A percentile compares a stretch with the other conserved stretches of the same genome.
Evolutionary conservation across 2,113 vertebrate species (phyloP).

Genomic region (Phrynosoma blainvillii): DNA sequence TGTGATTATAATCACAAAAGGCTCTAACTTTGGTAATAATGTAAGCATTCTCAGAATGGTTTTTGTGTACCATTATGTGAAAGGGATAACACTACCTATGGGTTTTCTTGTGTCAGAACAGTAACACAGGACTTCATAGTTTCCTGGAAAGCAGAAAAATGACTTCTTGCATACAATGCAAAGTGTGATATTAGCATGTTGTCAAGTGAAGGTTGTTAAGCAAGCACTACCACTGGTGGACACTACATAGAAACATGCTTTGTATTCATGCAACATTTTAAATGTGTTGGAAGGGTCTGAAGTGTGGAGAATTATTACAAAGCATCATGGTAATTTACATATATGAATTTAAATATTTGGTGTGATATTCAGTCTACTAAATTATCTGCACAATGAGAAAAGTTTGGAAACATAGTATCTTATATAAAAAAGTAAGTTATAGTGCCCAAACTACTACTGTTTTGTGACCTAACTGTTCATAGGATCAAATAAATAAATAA

Average conservation of each 20-base stretch:
- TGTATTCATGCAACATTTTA: neutral
- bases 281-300: neutral
- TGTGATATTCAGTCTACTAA: neutral
- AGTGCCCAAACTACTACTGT: neutral
- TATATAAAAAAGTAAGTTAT: neutral
- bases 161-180: no score
- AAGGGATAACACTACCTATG: no score
- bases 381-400: neutral
- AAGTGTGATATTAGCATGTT: no score
- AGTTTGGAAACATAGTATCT: neutral
- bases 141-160: no score
- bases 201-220: no score
- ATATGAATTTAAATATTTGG: neutral
- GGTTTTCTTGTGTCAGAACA: no score
- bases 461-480: neutral
- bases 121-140: no score
- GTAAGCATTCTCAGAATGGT: no score
- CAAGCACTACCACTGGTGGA: neutral
- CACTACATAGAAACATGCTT: neutral
- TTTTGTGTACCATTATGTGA: no score
- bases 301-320: neutral
- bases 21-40: no score
- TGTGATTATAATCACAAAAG: no score
- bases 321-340: neutral
- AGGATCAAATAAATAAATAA: neutral